Evolutionary conservation across 2,113 vertebrate species (phyloP), one percentile per base, ranked within the genome.

Genomic region (Scortum barcoo): DNA sequence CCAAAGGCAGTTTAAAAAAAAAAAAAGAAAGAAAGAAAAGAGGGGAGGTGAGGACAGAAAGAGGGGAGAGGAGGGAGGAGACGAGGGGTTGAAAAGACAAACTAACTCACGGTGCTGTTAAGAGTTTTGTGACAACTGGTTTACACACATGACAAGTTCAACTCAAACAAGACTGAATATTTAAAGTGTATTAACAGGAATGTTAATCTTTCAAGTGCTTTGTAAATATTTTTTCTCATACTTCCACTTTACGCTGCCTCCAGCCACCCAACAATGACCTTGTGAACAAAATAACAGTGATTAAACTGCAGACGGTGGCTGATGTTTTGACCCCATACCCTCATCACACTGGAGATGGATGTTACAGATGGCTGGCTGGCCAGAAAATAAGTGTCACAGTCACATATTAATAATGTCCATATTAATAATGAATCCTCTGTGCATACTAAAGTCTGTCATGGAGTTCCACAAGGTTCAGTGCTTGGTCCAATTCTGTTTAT

Each of bases 1-100:
- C 74, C 81, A 75, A 54, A 80, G 53, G 67, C 48, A 26, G 61
- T 72, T 51, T 44, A 60, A 82, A n/a, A n/a, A n/a, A n/a, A n/a
- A n/a, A n/a, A n/a, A n/a, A n/a, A n/a, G n/a, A n/a, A n/a, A n/a
- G n/a, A n/a, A n/a, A n/a, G n/a, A 65, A 65, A n/a, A 33, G 65
- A 62, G 68, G 56, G 62, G 58, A 71, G 53, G 76, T 44, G 63
- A 85, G 81, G 67, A 60, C 61, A 80, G 58, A 5, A 20, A n/a
- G 51, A 54, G 44, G 36, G 0, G 26, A 61, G 1, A 33, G 61
- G 17, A n/a, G 42, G 56, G 24, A 46, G 20, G 36, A 17, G 28
- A 1, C 26, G 13, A 62, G 26, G 22, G 46, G 14, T n/a, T 3
- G 9, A 50, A 19, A 44, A 36, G 5, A 38, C 17, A 36, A 36